A percentile compares a stretch with the other conserved stretches of the same genome.
These are phyloP conservation scores for Argentina silus DNA, from an alignment of 2,797 vertebrate genomes.

Conservation along the genomic window DNA sequence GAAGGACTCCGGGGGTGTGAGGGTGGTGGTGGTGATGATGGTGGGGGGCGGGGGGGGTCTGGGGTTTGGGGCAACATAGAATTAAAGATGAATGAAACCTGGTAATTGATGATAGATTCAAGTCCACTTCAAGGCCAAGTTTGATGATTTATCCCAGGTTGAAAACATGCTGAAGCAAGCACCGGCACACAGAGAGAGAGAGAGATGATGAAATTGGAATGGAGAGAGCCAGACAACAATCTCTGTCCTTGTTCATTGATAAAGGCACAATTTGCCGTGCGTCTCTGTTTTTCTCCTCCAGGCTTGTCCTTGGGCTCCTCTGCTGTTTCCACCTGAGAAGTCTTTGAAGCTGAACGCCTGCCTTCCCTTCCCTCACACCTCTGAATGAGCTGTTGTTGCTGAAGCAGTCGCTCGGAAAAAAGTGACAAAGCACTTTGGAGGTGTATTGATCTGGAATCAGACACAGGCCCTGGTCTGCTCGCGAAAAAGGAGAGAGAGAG, in stretches of 20 bases:
- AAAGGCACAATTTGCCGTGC: constrained; percentile 47
- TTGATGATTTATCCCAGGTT: constrained; percentile 18
- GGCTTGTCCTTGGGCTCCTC: constrained; percentile 54
- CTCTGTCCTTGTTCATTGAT: constrained; percentile 52
- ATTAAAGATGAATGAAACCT: constrained; percentile 45
- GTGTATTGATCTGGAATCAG: constrained; percentile 58
- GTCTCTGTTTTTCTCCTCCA: constrained; percentile 32
- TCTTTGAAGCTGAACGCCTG: constrained; percentile 53
- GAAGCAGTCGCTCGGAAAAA: constrained; percentile 46
- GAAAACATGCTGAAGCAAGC: constrained; percentile 34
- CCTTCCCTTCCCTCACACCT: constrained; percentile 51
- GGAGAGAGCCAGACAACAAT: constrained; percentile 38
- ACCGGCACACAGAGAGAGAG: constrained; percentile 14
- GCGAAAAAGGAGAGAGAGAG: not conserved
- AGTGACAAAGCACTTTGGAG: constrained; percentile 42
- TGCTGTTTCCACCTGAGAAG: constrained; percentile 55
- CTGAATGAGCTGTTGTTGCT: constrained; percentile 43
- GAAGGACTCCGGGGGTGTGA: constrained; percentile 18
- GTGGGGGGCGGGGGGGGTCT: not conserved
- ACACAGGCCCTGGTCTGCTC: constrained; percentile 21
- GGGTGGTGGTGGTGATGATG: no score
- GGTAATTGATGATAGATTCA: constrained; percentile 41
- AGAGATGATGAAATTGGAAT: constrained; percentile 41
- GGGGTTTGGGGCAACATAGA: constrained; percentile 15
- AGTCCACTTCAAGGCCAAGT: constrained; percentile 26